Base-by-base conservation (phyloP, 2,797 vertebrate species). In the Fringilla coelebs region DNA sequence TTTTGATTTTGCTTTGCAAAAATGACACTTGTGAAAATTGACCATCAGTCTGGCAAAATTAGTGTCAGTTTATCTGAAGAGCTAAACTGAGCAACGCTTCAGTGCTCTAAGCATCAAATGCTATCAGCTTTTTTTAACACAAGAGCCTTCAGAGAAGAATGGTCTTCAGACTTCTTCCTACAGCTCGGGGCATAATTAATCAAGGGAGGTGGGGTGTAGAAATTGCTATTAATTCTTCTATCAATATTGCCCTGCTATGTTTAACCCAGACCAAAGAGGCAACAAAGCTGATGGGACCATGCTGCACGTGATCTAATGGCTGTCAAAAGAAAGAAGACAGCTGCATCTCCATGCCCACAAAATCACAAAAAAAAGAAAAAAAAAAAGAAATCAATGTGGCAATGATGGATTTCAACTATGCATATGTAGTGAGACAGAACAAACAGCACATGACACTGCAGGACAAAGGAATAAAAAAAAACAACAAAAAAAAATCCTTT, bases 401-500 rank as follows among this genome's bases (percentile, higher is more conserved):
- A 90, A 43, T 29, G 11, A 74, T 74, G 9, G 17, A 74, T 38
- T 89, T 71, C n/a, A 58, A 13, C 19, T 77, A 15, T 41, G 18
- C 3, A 19, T n/a, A 38, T 32, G 66, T 7, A 74, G 28, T 0
- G 1, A 60, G 62, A 60, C 22, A 45, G 62, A 52, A 19, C 8
- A 67, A 83, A 66, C 24, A 26, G 46, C 17, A 70, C 40, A 58
- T 54, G 38, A n/a, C 29, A 26, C 20, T 40, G 71, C 20, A 45
- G 51, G 26, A 52, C 14, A 68, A 61, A 63, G 31, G 54, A 55
- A 40, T 11, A 9, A 4, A 19, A 36, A 28, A 65, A 9, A n/a
- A n/a, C n/a, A n/a, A 3, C 2, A 3, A 3, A 4, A 7, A 18
- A 24, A 52, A 21, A 0, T 4, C 2, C 8, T 13, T 3, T 74